Evolutionary conservation across 2,888 invertebrate genomes (phyloP).

Genomic region (Villa cingulata): DNA sequence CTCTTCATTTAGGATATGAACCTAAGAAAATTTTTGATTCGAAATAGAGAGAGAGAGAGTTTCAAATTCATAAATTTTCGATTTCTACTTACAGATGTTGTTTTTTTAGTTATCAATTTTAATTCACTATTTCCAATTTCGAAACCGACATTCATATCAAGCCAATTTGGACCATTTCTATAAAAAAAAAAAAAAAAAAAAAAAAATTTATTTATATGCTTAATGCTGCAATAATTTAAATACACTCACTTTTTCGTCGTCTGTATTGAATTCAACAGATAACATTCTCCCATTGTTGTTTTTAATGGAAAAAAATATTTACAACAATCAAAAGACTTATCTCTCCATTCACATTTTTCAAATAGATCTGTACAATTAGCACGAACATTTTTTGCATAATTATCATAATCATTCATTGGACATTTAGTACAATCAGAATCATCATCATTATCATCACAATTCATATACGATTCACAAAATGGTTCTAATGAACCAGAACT

Average conservation of each 20-base stretch:
- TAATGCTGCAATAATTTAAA: neutral
- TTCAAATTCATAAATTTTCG: no score
- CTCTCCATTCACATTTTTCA: constrained; percentile 41
- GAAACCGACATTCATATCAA: constrained; percentile 22
- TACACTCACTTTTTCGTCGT: constrained; percentile 35
- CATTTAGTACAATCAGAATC: constrained; percentile 26
- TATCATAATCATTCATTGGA: constrained; percentile 22
- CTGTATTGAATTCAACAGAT: constrained; percentile 46
- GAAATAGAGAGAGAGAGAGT: no score
- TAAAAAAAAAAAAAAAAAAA: neutral
- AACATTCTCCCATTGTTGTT: constrained; percentile 48
- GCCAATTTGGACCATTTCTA: constrained; percentile 21
- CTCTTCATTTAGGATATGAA: constrained; percentile 27
- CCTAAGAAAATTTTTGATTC: constrained; percentile 11
- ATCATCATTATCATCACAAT: constrained; percentile 17
- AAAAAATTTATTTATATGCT: neutral
- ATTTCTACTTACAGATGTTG: constrained; percentile 13
- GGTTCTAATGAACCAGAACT: constrained; percentile 20
- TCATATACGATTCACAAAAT: constrained; percentile 18
- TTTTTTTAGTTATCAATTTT: constrained; percentile 15
- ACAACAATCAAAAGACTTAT: constrained; percentile 44
- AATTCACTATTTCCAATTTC: constrained; percentile 19
- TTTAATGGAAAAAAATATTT: constrained; percentile 44
- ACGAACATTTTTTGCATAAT: constrained; percentile 19
- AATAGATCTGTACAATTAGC: constrained; percentile 40